Base-by-base conservation (phyloP, 2,888 invertebrate species). In the Hydrotaea diabolus region DNA sequence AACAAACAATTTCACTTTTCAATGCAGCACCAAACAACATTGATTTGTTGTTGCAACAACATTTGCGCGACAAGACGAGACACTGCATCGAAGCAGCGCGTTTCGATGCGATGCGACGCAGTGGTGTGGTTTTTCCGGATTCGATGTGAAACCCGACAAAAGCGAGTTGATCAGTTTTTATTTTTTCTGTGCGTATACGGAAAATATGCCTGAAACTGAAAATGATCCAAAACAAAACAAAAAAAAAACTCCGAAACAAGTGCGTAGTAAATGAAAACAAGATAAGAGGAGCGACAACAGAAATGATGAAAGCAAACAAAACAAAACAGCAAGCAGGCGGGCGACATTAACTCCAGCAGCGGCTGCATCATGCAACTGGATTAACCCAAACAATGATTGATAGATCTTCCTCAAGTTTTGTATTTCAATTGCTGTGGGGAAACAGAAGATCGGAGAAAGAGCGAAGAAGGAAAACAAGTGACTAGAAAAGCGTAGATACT, bases 71-170 rank as follows among this genome's bases (percentile, higher is more conserved):
- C 43, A 66, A n/a, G 36, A n/a, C 23, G 36, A n/a, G 36, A n/a
- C 23, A 19, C n/a, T 7, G 19, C 13, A 15, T 17, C n/a, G 15
- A 2, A 31, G 19, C 11, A 55, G 21, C 21, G 23, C 57, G 19
- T 26, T 17, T 9, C n/a, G n/a, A n/a, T n/a, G n/a, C 31, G 31
- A 31, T 31, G 31, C 31, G 31, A 31, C 31, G 2, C 7, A 31
- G 57, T 71, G 64, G 71, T 78, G 64, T 75, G 76, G 75, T 64
- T 79, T 82, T 83, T 83, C 82, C 82, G 78, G 78, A 64, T 76
- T 76, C 66, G 13, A 43, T 66, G 66, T 66, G 66, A 66, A 66
- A 66, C 66, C 66, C 21, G 21, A 43, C 66, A 66, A 66, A 66
- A 66, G 26, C 31, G 11, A 43, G 11, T 4, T 43, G 43, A 9